Conservation (phyloP, 92 coral and sea anemone genomes). For the Zoanthus sociatus region DNA sequence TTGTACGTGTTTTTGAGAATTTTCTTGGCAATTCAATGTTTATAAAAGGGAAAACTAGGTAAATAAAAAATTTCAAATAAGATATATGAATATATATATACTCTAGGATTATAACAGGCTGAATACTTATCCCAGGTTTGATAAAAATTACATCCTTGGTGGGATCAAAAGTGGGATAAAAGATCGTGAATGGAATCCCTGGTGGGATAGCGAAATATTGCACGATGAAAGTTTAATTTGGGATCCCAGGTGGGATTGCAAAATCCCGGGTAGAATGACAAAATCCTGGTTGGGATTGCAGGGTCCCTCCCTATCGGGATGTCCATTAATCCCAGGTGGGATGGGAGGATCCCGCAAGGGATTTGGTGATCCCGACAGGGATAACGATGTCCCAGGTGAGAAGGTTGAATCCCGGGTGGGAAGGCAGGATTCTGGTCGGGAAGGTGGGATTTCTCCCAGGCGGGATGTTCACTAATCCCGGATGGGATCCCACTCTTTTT, state of each 20-base stretch:
- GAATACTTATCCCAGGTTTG: not conserved
- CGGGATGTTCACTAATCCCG: conserved; percentile 37
- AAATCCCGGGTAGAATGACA: conserved; percentile 1
- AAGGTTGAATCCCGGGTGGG: conserved; percentile 25
- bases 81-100: not conserved
- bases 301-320: conserved; percentile 37
- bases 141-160: not conserved
- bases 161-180: not conserved
- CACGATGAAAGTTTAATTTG: conserved; percentile 11
- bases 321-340: conserved; percentile 37
- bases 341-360: conserved; percentile 38
- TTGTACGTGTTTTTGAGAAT: conserved; percentile 16
- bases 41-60: not conserved
- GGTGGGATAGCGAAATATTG: not conserved
- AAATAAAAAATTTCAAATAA: conserved; percentile 7
- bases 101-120: too few species aligned
- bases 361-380: conserved; percentile 35
- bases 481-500: not conserved
- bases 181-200: conserved; percentile 11
- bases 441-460: conserved; percentile 25
- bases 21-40: conserved; percentile 18
- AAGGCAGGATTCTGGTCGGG: conserved; percentile 28
- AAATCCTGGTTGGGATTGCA: conserved; percentile 29
- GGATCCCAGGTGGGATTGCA: conserved; percentile 15
- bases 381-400: not conserved